A percentile compares a stretch with the other conserved stretches of the same genome.
These are phyloP conservation scores for Caerostris extrusa DNA, from an alignment of 1,140 invertebrate species.

Conservation along the genomic window DNA sequence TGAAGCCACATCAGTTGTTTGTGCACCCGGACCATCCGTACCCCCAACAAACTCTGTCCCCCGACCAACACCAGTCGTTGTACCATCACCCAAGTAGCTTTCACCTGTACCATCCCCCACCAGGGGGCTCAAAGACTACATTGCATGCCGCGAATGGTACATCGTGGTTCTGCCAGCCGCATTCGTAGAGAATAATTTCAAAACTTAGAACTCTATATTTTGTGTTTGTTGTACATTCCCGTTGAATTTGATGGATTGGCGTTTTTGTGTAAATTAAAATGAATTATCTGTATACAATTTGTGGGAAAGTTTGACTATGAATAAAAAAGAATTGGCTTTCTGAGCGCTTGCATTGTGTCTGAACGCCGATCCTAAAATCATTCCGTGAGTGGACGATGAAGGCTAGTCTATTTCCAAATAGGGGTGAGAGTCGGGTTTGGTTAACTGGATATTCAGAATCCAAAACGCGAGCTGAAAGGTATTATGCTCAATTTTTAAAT, in stretches of 20 bases:
- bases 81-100: slow-evolving; percentile 76
- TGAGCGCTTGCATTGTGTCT: background rate
- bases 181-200: slow-evolving; percentile 50
- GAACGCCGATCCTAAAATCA: background rate
- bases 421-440: background rate
- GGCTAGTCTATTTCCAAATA: slow-evolving; percentile 20
- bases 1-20: slow-evolving; percentile 90
- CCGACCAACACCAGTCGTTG: slow-evolving; percentile 79
- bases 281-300: background rate
- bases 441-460: background rate
- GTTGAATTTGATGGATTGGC: background rate
- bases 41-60: slow-evolving; percentile 82
- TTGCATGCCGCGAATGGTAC: slow-evolving; percentile 65
- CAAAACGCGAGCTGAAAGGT: background rate
- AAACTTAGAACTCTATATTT: slow-evolving; percentile 45
- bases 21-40: slow-evolving; percentile 69
- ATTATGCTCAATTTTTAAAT: slow-evolving; percentile 12
- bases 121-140: slow-evolving; percentile 64
- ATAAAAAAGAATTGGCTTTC: slow-evolving; percentile 15
- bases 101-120: slow-evolving; percentile 74
- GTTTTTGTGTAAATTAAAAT: slow-evolving; percentile 8
- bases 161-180: slow-evolving; percentile 72
- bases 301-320: background rate
- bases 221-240: background rate
- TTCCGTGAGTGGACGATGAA: background rate